Evolutionary conservation across 2,888 invertebrate genomes (phyloP).

Genomic region (Augiades crinisus): DNA sequence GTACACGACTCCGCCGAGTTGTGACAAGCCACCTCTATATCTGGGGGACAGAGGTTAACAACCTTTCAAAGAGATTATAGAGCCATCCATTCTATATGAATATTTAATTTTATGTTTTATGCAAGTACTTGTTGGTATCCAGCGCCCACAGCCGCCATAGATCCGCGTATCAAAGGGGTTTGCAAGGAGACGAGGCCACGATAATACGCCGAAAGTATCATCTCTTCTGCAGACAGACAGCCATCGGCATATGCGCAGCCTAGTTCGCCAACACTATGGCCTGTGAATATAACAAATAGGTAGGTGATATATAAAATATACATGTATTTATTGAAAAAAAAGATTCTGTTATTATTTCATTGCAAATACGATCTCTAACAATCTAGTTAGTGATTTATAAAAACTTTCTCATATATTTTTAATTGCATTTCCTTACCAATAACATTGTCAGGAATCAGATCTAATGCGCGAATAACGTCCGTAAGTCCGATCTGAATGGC

Average conservation of each 20-base stretch:
- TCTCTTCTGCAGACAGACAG: constrained; percentile 91
- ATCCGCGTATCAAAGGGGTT: constrained; percentile 84
- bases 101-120: neutral
- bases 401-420: no score
- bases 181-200: constrained; percentile 88
- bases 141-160: constrained; percentile 94
- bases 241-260: constrained; percentile 98
- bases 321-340: no score
- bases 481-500: constrained; percentile 83
- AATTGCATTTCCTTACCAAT: no score
- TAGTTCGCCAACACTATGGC: constrained; percentile 96
- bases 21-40: constrained; percentile 89
- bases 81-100: neutral
- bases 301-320: no score
- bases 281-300: constrained; percentile 55
- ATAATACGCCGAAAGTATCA: constrained; percentile 90
- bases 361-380: no score
- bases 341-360: no score
- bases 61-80: neutral
- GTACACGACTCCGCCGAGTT: constrained; percentile 85
- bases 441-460: constrained; percentile 86
- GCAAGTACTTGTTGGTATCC: constrained; percentile 74
- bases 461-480: constrained; percentile 68
- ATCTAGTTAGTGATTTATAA: no score
- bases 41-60: constrained; percentile 57